phyloP scores from a whole-genome alignment of 2,797 vertebrate species.

The Limnodromus scolopaceus region DNA sequence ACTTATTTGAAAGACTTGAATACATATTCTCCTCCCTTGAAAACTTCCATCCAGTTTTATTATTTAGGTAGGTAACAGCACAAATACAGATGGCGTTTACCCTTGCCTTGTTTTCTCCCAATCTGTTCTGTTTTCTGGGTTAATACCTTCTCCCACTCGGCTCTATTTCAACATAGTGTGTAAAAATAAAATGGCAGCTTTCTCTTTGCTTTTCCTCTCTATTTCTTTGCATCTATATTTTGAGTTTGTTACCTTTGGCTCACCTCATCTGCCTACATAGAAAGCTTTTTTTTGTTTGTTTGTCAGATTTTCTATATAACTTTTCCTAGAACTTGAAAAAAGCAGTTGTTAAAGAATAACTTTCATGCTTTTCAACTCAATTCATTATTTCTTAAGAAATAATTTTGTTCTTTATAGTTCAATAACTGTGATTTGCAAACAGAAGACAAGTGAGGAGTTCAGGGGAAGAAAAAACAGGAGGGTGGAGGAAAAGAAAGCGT shows the following conservation, averaged over 20 bases:
- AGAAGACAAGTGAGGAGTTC: not conserved
- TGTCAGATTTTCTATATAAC: constrained; percentile 7
- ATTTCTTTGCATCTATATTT: constrained; percentile 2
- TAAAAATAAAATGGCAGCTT: constrained; percentile 69
- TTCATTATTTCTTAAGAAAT: not conserved
- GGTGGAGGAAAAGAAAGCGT: not conserved
- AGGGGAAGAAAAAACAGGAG: not conserved
- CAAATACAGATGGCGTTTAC: constrained; percentile 65
- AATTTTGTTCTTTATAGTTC: not conserved
- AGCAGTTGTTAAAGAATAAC: not conserved
- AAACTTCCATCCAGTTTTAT: not conserved
- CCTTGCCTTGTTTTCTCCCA: constrained; percentile 52
- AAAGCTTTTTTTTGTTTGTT: constrained; percentile 54
- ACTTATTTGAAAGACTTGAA: not conserved
- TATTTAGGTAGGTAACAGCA: constrained; percentile 43
- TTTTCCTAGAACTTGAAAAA: not conserved
- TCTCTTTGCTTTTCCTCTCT: constrained; percentile 43
- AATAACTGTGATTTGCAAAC: not conserved
- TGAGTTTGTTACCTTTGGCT: constrained; percentile 64
- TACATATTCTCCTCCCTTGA: not conserved
- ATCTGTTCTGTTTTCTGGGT: constrained; percentile 58
- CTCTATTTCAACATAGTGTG: constrained; percentile 39
- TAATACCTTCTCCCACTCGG: constrained; percentile 68
- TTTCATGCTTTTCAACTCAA: not conserved
- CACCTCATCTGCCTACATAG: constrained; percentile 59